Percentiles rank a stretch among this genome's conserved stretches.
Evolutionary conservation across 2,888 invertebrate genomes (phyloP).

Genomic region (Phortica magna): DNA sequence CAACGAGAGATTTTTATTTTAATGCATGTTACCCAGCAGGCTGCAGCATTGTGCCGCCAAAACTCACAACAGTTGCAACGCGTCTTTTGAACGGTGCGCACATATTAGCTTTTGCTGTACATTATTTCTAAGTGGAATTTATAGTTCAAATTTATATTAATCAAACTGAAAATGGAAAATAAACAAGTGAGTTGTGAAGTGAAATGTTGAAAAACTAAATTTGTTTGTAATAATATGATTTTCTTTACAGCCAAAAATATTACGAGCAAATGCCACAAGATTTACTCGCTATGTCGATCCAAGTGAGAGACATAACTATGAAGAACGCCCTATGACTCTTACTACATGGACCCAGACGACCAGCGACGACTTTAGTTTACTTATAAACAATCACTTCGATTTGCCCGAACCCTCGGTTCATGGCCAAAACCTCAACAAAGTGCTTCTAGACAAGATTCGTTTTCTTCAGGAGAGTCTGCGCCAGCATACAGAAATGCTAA

Average conservation of each 20-base stretch:
- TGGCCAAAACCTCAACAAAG: slow-evolving; percentile 42
- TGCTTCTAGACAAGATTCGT: slow-evolving; percentile 61
- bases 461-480: slow-evolving; percentile 64
- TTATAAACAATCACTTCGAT: slow-evolving; percentile 45
- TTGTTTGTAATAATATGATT: not conserved
- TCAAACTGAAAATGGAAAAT: slow-evolving; percentile 5
- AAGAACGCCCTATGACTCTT: slow-evolving; percentile 54
- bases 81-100: not conserved
- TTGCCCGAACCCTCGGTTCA: slow-evolving; percentile 51
- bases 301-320: slow-evolving; percentile 19
- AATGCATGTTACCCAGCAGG: not conserved
- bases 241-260: not conserved
- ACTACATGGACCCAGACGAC: slow-evolving; percentile 71
- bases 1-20: not conserved
- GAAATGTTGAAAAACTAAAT: not conserved
- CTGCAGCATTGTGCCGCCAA: not conserved
- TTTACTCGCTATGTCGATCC: slow-evolving; percentile 39
- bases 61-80: not conserved
- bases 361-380: slow-evolving; percentile 57
- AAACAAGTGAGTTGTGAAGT: not conserved
- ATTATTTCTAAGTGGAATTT: not conserved
- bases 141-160: not conserved
- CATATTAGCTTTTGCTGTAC: not conserved
- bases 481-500: slow-evolving; percentile 61
- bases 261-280: slow-evolving; percentile 27